A percentile compares a stretch with the other conserved stretches of the same genome.
Conservation (phyloP, 2,113 vertebrate species). For the Vulpes lagopus region DNA sequence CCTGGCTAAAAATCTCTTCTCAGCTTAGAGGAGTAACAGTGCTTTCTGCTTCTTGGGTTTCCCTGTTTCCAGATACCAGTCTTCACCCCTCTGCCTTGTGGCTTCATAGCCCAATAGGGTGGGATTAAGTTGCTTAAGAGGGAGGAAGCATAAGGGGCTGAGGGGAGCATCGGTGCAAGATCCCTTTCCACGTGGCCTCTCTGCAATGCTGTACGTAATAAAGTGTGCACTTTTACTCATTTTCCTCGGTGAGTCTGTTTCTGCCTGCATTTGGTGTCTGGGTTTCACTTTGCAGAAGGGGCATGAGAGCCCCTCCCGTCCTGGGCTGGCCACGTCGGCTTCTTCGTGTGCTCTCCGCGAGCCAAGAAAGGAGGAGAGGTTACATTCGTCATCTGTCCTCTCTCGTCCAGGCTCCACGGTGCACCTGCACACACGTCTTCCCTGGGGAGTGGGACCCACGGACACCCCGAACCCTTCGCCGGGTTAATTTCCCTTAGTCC, state of each 20-base stretch:
- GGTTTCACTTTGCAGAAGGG: not conserved
- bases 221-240: not conserved
- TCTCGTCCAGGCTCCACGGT: not conserved
- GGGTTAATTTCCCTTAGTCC: not conserved
- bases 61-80: not conserved
- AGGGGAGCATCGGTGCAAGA: not conserved
- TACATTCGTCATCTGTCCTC: rapidly evolving
- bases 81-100: constrained; percentile 24
- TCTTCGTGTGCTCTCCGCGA: not conserved
- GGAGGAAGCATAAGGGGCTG: not conserved
- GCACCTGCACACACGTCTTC: not conserved
- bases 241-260: constrained; percentile 13
- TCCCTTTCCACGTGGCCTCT: not conserved
- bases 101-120: not conserved
- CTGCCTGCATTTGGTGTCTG: not conserved
- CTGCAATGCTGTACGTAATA: not conserved
- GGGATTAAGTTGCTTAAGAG: not conserved
- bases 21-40: rapidly evolving
- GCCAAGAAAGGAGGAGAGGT: not conserved
- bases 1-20: constrained; percentile 19
- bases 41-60: not conserved
- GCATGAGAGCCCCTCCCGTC: not conserved
- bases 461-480: not conserved
- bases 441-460: not conserved
- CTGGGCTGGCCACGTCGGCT: not conserved